Evolutionary conservation across 2,113 vertebrate genomes (phyloP), one percentile per base, ranked within the genome.

Genomic region (Scopus umbretta): DNA sequence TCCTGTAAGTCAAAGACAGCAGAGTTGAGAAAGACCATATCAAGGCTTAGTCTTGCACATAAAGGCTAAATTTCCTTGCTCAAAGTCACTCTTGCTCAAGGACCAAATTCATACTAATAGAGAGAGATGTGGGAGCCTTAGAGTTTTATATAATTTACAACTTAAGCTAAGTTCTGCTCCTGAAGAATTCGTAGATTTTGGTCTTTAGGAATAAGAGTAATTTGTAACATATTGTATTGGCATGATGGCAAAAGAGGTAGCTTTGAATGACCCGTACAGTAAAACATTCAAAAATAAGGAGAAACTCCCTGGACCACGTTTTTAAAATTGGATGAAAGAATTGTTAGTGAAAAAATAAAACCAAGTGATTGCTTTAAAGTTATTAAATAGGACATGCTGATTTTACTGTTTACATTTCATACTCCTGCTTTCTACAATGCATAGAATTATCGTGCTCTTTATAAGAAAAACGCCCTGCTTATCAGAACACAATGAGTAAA

Each of bases 401-500:
- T 38, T 91, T 85, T 86, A 56, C 66, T 91, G 76, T 89, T 96
- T 96, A 93, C 25, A 70, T 92, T 93, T 86, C 76, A 81, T 72
- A 58, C n/a, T 93, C 38, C 63, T 91, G 83, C 88, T 91, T 91
- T 94, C 34, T 86, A 55, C 56, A 74, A 40, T 58, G 55, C 66
- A 74, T 63, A 40, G 79, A 91, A 92, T 91, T 94, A 96, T 84
- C 1, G 0, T 43, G 47, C 73, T 87, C 80, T 96, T 96, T 91
- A 82, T 50, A 65, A 1, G 6, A 87, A 95, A 93, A 90, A 58
- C 4, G 4, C 4, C 52, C 80, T 59, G 43, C 53, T 86, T 95
- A 96, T 82, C 86, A 70, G 92, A 93, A 88, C 59, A 90, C 66
- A 93, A 80, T 47, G 61, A 95, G 43, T 82, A 80, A 96, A 92